Percentiles rank a stretch among this genome's conserved stretches.
Conservation (phyloP, 2,888 invertebrate species). For the Desoria tigrina region DNA sequence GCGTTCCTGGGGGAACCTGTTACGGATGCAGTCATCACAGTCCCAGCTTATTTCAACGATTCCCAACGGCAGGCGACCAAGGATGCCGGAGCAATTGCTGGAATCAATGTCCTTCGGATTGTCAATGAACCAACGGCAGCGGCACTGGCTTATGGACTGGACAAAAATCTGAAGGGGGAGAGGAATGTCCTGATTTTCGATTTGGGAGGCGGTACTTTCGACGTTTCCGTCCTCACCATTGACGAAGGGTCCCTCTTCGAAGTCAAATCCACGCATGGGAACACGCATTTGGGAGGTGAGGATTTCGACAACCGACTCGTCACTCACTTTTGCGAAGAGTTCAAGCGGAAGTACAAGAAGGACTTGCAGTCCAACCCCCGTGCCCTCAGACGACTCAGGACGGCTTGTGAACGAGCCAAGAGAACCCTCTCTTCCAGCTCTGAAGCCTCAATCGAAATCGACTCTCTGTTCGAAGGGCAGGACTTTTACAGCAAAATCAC, state of each 20-base stretch:
- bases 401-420: slow-evolving; percentile 74
- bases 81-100: too few species aligned
- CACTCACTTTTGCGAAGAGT: slow-evolving; percentile 75
- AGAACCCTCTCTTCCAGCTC: slow-evolving; percentile 75
- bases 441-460: slow-evolving; percentile 74
- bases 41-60: too few species aligned
- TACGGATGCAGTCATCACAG: too few species aligned
- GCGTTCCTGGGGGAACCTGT: too few species aligned
- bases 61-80: too few species aligned
- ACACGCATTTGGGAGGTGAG: too few species aligned
- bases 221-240: slow-evolving; percentile 64
- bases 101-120: slow-evolving; percentile 59
- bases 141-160: too few species aligned
- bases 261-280: slow-evolving; percentile 75
- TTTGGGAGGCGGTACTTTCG: slow-evolving; percentile 65
- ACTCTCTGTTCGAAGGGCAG: slow-evolving; percentile 72
- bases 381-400: slow-evolving; percentile 67
- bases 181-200: slow-evolving; percentile 63
- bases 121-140: too few species aligned
- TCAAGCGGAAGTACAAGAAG: slow-evolving; percentile 70
- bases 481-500: slow-evolving; percentile 68
- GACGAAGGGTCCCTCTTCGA: too few species aligned
- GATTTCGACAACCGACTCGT: slow-evolving; percentile 73
- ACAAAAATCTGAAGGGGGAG: too few species aligned
- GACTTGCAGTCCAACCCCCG: slow-evolving; percentile 68